phyloP scores from a whole-genome alignment of 2,797 vertebrate genomes.

The Oryzias sinensis region DNA sequence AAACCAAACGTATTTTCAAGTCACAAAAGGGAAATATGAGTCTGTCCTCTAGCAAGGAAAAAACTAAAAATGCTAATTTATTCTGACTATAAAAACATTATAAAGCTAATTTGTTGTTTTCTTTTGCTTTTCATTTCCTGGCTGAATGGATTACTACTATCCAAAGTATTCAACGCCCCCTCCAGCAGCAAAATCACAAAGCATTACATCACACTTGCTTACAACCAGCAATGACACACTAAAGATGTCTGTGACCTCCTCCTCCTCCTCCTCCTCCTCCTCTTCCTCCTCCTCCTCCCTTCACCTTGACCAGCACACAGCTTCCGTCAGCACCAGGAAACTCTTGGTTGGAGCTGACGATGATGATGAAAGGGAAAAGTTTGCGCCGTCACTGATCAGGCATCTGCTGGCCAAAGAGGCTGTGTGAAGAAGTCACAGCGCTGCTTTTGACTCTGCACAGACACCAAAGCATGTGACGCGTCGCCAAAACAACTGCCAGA shows the following conservation, averaged over 20 bases:
- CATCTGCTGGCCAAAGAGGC: constrained; percentile 25
- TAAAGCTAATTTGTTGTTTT: too few species aligned
- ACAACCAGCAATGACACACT: constrained; percentile 47
- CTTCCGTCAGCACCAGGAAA: constrained; percentile 34
- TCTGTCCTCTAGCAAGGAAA: too few species aligned
- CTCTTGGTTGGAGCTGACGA: constrained; percentile 19
- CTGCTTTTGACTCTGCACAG: constrained; percentile 18
- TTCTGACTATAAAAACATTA: too few species aligned
- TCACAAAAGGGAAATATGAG: too few species aligned
- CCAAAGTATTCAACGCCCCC: constrained; percentile 10
- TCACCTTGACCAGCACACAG: constrained; percentile 30
- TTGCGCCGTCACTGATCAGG: constrained; percentile 16
- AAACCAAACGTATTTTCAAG: too few species aligned
- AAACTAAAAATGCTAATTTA: too few species aligned
- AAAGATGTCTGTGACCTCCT: constrained; percentile 14
- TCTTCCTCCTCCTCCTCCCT: background rate
- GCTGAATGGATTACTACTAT: constrained; percentile 6
- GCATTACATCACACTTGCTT: constrained; percentile 58
- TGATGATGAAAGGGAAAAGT: constrained; percentile 16
- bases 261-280: background rate
- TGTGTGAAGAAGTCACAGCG: constrained; percentile 11
- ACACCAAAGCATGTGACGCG: constrained; percentile 19
- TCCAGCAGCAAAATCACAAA: constrained; percentile 52
- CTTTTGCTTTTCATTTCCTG: background rate
- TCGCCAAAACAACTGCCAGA: constrained; percentile 9